Conservation (phyloP, 2,797 vertebrate genomes). For the Crocodylus rhombifer region DNA sequence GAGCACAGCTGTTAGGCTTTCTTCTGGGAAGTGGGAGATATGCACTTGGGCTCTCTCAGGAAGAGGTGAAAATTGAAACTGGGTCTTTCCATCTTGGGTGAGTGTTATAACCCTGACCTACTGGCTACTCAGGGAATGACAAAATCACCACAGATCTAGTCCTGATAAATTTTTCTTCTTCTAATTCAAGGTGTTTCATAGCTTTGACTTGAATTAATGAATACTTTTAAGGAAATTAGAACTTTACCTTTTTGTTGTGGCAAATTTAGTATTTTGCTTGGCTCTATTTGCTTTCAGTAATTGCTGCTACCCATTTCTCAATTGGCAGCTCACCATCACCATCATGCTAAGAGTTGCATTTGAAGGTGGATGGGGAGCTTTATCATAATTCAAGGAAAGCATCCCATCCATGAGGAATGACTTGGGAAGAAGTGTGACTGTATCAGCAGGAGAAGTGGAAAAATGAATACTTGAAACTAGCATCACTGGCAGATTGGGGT, state of each 20-base stretch:
- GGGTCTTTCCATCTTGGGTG: background rate
- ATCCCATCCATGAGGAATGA: background rate
- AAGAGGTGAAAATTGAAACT: background rate
- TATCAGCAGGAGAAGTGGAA: background rate
- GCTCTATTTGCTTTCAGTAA: background rate
- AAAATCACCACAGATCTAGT: background rate
- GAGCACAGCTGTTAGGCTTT: too few species aligned
- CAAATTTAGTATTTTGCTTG: background rate
- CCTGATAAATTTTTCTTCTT: background rate
- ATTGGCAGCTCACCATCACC: background rate
- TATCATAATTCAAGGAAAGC: background rate
- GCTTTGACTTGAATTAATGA: background rate
- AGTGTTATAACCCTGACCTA: background rate
- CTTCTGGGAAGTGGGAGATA: background rate
- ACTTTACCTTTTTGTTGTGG: background rate
- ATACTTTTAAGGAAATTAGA: background rate
- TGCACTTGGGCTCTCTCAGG: rapidly evolving
- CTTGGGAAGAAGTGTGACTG: background rate
- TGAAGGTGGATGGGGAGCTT: background rate
- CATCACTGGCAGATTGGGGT: background rate
- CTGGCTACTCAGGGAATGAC: background rate
- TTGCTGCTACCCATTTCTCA: background rate
- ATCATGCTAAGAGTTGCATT: background rate
- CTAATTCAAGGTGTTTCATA: background rate
- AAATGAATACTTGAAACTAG: background rate